Conservation (phyloP, 2,113 vertebrate species). For the Alligator mississippiensis region DNA sequence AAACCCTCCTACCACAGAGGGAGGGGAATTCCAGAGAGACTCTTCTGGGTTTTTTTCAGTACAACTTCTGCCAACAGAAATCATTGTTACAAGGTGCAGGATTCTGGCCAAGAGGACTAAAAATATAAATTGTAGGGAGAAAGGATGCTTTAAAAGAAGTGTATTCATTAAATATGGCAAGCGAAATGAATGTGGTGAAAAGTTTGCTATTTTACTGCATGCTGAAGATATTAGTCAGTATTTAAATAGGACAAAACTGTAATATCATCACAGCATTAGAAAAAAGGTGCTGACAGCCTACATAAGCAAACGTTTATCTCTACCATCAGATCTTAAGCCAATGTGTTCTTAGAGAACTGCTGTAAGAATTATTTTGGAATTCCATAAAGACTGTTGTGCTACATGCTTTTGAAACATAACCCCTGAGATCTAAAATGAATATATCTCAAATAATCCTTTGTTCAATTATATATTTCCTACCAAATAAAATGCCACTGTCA, state of each 20-base stretch:
- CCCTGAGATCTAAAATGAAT: neutral
- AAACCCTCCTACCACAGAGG: constrained; percentile 12
- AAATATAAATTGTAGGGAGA: constrained; percentile 11
- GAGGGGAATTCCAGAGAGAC: constrained; percentile 16
- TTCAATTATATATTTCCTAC: neutral
- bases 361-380: neutral
- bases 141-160: constrained; percentile 16
- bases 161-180: constrained; percentile 48
- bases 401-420: constrained; percentile 8
- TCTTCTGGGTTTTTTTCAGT: neutral
- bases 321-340: constrained; percentile 37
- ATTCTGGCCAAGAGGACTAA: constrained; percentile 38
- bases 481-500: neutral
- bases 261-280: neutral
- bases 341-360: neutral
- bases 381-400: neutral
- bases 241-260: constrained; percentile 34
- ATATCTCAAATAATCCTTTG: neutral
- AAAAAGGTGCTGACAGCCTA: constrained; percentile 60
- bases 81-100: constrained; percentile 30
- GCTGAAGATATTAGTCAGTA: constrained; percentile 30
- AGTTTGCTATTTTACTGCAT: constrained; percentile 8
- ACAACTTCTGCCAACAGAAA: constrained; percentile 29
- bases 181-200: constrained; percentile 31
- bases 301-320: neutral